These are phyloP conservation scores for Perizoma affinitatum DNA, from an alignment of 2,888 invertebrate species.

Conservation along the genomic window DNA sequence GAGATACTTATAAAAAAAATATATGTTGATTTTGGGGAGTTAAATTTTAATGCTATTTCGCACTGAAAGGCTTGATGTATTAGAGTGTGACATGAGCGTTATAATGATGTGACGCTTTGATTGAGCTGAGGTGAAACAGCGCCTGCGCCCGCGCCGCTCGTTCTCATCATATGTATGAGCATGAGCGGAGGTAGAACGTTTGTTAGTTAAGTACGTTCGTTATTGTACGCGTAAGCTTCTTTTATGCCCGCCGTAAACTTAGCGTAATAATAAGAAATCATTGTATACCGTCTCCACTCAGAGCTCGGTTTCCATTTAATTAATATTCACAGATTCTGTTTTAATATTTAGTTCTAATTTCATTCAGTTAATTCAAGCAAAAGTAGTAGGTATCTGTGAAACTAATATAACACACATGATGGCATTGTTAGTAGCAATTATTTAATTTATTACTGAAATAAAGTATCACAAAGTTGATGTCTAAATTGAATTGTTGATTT, in stretches of 20 bases:
- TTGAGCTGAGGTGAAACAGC: too few species aligned
- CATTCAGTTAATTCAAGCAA: constrained; percentile 60
- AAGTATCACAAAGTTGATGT: constrained; percentile 19
- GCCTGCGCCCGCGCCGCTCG: too few species aligned
- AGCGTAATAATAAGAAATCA: constrained; percentile 42
- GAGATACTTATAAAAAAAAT: too few species aligned
- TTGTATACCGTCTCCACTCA: constrained; percentile 57
- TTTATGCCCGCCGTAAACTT: constrained; percentile 49
- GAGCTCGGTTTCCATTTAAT: constrained; percentile 47
- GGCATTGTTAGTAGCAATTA: constrained; percentile 24
- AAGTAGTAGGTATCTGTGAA: constrained; percentile 53
- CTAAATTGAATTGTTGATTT: constrained; percentile 4
- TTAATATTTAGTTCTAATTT: constrained; percentile 60
- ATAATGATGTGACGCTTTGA: too few species aligned
- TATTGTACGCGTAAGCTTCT: constrained; percentile 17
- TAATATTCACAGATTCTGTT: constrained; percentile 52
- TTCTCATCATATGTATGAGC: too few species aligned
- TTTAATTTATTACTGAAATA: constrained; percentile 27
- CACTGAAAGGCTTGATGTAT: too few species aligned
- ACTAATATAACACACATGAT: constrained; percentile 8
- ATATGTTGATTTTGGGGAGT: too few species aligned
- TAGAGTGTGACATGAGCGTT: too few species aligned
- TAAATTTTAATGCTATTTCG: too few species aligned
- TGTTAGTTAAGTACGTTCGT: too few species aligned
- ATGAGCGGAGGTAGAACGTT: too few species aligned